Evolutionary conservation across 2,888 invertebrate species (phyloP).

Genomic region (Frankliniella intonsa): DNA sequence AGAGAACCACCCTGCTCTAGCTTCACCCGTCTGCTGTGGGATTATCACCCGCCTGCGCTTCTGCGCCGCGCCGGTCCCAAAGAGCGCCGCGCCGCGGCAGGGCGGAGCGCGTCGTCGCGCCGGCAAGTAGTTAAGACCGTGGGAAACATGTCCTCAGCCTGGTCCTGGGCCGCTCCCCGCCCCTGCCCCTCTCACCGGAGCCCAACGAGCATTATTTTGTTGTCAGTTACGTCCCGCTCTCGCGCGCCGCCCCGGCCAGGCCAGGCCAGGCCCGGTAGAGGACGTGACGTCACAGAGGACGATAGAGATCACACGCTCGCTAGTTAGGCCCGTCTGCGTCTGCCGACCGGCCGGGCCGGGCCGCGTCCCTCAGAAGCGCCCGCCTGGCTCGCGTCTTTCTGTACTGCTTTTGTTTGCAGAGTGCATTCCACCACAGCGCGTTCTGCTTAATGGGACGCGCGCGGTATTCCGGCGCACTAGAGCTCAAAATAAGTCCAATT

Average conservation of each 20-base stretch:
- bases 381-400: too few relatives aligned
- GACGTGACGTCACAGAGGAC: neutral
- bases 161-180: neutral
- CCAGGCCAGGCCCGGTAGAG: neutral
- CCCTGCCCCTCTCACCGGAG: neutral
- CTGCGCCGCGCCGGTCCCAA: neutral
- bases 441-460: too few relatives aligned
- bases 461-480: too few relatives aligned
- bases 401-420: too few relatives aligned
- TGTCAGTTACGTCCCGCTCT: neutral
- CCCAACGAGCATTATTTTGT: neutral
- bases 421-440: too few relatives aligned
- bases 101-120: neutral
- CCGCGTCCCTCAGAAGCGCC: too few relatives aligned
- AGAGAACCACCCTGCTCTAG: too few relatives aligned
- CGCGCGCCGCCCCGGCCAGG: neutral
- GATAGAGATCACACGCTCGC: neutral
- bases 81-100: neutral
- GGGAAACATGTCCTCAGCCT: neutral
- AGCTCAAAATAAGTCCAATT: too few relatives aligned
- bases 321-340: too few relatives aligned
- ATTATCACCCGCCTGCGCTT: neutral
- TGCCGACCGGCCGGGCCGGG: too few relatives aligned
- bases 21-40: too few relatives aligned
- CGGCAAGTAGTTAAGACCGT: conserved; percentile 24